A percentile compares a stretch with the other conserved stretches of the same genome.
Conservation (phyloP, 2,797 vertebrate species). For the Danio aesculapii region DNA sequence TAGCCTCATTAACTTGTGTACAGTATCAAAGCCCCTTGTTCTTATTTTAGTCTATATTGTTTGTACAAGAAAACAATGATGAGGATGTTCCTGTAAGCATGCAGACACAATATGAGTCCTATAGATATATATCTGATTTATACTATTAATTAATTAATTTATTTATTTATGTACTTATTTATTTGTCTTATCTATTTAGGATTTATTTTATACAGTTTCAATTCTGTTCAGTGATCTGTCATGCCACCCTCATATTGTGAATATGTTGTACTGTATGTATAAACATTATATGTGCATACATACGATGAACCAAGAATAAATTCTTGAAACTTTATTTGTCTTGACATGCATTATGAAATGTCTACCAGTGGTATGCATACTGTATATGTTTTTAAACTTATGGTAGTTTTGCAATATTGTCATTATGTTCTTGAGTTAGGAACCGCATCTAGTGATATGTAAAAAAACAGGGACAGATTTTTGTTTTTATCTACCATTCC, state of each 20-base stretch:
- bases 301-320: constrained; percentile 78
- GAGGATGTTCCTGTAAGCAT: constrained; percentile 70
- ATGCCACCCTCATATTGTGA: constrained; percentile 75
- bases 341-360: constrained; percentile 7
- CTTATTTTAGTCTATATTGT: constrained; percentile 71
- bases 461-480: too few species aligned
- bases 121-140: constrained; percentile 76
- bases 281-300: constrained; percentile 76
- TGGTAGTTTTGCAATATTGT: background rate
- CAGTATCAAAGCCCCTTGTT: constrained; percentile 61
- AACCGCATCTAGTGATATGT: too few species aligned
- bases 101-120: constrained; percentile 76
- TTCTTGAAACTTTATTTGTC: constrained; percentile 59
- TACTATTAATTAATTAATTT: constrained; percentile 71
- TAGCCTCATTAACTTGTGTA: constrained; percentile 75
- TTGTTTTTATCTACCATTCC: too few species aligned
- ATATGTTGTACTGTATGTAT: constrained; percentile 74
- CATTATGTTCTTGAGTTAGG: background rate
- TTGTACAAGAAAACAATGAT: constrained; percentile 74
- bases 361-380: too few species aligned
- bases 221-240: constrained; percentile 78
- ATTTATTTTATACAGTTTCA: constrained; percentile 71
- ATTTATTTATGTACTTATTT: constrained; percentile 73
- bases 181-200: constrained; percentile 62
- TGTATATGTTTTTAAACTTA: too few species aligned